Evolutionary conservation across 1,140 invertebrate genomes (phyloP).

Genomic region (Nasonia giraulti): DNA sequence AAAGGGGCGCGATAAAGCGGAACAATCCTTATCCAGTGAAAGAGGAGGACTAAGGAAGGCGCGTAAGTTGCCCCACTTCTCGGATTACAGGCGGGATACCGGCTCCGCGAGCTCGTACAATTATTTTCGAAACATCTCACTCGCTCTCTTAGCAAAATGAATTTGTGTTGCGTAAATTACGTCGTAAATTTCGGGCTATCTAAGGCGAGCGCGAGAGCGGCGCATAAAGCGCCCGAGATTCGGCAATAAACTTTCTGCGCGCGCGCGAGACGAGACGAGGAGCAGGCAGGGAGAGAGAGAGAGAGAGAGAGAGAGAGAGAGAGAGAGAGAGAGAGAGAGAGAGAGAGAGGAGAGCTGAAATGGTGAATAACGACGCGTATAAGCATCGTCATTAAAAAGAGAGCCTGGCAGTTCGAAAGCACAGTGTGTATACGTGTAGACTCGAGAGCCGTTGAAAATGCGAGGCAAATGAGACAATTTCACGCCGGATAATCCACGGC

Average conservation of each 20-base stretch:
- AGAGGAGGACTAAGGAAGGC: neutral
- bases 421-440: neutral
- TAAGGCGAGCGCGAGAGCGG: conserved; percentile 30
- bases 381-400: conserved; percentile 50
- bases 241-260: conserved; percentile 46
- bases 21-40: too few relatives aligned
- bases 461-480: conserved; percentile 70
- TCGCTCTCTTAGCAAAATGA: conserved; percentile 42
- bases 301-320: neutral
- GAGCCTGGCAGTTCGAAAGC: conserved; percentile 21
- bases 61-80: neutral
- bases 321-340: neutral
- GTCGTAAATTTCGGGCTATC: conserved; percentile 49
- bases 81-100: neutral
- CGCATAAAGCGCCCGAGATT: conserved; percentile 33
- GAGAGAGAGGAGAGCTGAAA: conserved; percentile 27
- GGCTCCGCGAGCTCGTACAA: conserved; percentile 17
- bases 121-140: conserved; percentile 51
- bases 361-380: conserved; percentile 51
- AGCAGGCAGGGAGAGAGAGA: neutral
- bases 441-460: conserved; percentile 60
- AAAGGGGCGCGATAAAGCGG: too few relatives aligned
- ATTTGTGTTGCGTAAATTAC: conserved; percentile 47
- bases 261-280: neutral
- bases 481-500: conserved; percentile 65